Conservation (phyloP, 2,113 vertebrate genomes). For the Chascanopsetta lugubris region DNA sequence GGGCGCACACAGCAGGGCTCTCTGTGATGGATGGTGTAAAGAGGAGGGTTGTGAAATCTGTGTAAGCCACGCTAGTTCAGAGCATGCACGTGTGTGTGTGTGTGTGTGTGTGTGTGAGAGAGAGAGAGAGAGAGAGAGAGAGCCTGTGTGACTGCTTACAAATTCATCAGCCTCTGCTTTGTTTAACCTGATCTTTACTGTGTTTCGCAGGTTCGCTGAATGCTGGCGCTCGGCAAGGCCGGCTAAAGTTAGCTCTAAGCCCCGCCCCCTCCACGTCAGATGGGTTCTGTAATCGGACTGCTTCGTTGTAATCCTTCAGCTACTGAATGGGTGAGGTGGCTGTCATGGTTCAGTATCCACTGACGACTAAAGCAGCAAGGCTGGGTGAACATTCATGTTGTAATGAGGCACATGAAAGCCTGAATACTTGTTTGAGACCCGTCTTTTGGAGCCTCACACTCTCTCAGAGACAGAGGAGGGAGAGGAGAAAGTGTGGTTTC, state of each 20-base stretch:
- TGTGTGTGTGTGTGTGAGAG: too few relatives aligned
- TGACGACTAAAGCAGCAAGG: background rate
- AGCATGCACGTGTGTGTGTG: too few relatives aligned
- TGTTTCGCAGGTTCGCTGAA: background rate
- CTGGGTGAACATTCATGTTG: constrained; percentile 22
- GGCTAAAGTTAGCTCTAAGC: constrained; percentile 14
- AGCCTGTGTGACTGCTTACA: background rate
- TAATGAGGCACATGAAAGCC: constrained; percentile 9
- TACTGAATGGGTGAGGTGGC: constrained; percentile 5
- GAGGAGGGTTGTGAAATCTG: background rate
- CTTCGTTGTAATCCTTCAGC: constrained; percentile 24
- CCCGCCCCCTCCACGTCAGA: constrained; percentile 13
- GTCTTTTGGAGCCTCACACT: background rate
- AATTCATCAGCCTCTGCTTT: background rate
- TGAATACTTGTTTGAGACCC: constrained; percentile 7
- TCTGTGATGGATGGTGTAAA: constrained; percentile 21
- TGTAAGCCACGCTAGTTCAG: background rate
- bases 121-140: too few relatives aligned
- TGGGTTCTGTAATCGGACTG: constrained; percentile 35
- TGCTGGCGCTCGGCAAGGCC: background rate
- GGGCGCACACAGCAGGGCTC: constrained; percentile 1
- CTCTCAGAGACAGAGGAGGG: background rate
- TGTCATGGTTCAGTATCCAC: constrained; percentile 16
- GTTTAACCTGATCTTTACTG: background rate
- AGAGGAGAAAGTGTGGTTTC: background rate